A percentile compares a stretch with the other conserved stretches of the same genome.
These are phyloP conservation scores for Lynx canadensis DNA, from an alignment of 2,113 vertebrate species.

Conservation along the genomic window DNA sequence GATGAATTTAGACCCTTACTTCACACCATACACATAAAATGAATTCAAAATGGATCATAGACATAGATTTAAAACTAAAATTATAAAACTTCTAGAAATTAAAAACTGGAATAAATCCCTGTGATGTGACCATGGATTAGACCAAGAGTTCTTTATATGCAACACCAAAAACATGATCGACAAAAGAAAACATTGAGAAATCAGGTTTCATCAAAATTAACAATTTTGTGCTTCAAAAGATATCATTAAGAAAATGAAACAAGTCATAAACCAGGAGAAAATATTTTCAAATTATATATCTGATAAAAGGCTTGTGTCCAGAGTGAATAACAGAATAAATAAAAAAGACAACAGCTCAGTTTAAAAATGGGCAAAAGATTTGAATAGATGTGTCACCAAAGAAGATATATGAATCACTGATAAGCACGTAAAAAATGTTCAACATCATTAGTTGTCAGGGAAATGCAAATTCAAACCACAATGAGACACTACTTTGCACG, in stretches of 20 bases:
- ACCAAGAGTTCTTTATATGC: not conserved
- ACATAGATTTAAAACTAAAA: conserved; percentile 6
- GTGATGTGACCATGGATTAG: not conserved
- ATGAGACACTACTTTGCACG: not conserved
- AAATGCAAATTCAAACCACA: not conserved
- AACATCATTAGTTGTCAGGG: not conserved
- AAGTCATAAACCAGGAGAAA: not conserved
- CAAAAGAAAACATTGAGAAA: not conserved
- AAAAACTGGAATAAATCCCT: not conserved
- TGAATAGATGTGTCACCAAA: not conserved
- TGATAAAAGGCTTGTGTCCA: not conserved
- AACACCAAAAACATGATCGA: not conserved
- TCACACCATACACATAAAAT: not conserved
- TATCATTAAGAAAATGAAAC: not conserved
- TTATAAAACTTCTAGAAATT: not conserved
- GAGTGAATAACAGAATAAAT: conserved; percentile 28
- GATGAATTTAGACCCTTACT: not conserved
- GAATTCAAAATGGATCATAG: not conserved
- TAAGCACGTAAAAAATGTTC: not conserved
- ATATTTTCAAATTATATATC: not conserved
- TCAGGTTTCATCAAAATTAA: not conserved
- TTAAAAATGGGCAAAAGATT: not conserved
- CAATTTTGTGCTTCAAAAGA: not conserved
- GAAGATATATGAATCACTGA: not conserved
- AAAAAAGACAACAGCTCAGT: not conserved